Conservation (phyloP, 2,113 vertebrate genomes). For the Hypocryptadius cinnamomeus region DNA sequence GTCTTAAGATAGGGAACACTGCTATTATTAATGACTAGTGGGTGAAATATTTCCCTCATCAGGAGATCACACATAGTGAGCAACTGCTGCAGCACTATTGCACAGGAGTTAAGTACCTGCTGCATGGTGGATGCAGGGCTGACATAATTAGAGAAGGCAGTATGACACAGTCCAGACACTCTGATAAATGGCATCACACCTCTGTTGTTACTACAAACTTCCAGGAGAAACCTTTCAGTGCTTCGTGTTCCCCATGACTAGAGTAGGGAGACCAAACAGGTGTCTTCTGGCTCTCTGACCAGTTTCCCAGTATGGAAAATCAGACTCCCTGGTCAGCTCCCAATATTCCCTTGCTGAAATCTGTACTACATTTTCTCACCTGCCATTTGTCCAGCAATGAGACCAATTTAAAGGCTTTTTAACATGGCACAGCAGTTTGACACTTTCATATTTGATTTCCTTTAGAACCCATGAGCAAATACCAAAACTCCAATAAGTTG, state of each 20-base stretch:
- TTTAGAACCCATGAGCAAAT: not conserved
- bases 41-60: not conserved
- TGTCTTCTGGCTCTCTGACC: not conserved
- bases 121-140: not conserved
- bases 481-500: not conserved
- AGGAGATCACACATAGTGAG: not conserved
- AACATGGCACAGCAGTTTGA: not conserved
- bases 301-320: not conserved
- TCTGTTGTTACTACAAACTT: not conserved
- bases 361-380: not conserved
- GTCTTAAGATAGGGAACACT: not conserved
- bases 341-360: not conserved
- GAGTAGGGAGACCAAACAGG: rapidly evolving
- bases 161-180: not conserved
- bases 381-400: not conserved
- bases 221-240: not conserved
- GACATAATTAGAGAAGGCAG: not conserved
- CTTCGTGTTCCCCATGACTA: not conserved
- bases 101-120: not conserved
- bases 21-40: not conserved
- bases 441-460: not conserved
- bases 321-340: not conserved
- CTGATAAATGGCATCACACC: not conserved
- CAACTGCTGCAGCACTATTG: not conserved
- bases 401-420: not conserved